These are phyloP conservation scores for Rotaria socialis DNA, from an alignment of 2,888 invertebrate species.

Conservation along the genomic window DNA sequence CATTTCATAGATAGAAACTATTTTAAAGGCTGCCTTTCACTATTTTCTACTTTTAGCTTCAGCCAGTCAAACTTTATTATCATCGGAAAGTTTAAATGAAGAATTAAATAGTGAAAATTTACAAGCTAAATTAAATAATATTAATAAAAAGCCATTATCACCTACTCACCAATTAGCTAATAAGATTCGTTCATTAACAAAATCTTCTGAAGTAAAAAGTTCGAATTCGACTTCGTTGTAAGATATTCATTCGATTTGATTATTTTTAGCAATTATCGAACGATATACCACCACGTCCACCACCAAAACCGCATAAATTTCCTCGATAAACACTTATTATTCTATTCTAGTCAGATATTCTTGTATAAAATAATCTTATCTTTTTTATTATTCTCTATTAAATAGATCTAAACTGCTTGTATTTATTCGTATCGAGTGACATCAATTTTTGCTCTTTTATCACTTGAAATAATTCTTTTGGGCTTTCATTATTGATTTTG, in stretches of 20 bases:
- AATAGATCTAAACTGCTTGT: not conserved
- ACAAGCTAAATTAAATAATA: not conserved
- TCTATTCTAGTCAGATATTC: not conserved
- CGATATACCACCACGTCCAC: slow-evolving; percentile 19
- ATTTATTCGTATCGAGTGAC: not conserved
- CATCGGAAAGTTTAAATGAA: not conserved
- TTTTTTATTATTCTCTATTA: not conserved
- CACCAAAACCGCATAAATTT: slow-evolving; percentile 18
- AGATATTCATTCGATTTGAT: not conserved
- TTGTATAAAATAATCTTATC: not conserved
- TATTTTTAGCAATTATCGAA: not conserved
- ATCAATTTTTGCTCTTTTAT: not conserved
- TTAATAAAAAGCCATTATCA: not conserved
- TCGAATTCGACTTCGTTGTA: not conserved
- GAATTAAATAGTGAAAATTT: not conserved
- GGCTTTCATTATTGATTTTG: too few species aligned
- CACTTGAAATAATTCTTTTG: too few species aligned
- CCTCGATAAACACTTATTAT: not conserved
- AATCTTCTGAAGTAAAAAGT: not conserved
- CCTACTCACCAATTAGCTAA: not conserved
- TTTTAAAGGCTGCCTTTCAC: not conserved
- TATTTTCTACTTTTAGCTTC: not conserved
- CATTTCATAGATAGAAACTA: too few species aligned
- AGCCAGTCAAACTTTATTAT: slow-evolving; percentile 18
- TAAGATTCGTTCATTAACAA: not conserved